phyloP scores from a whole-genome alignment of 2,113 vertebrate species.

The Carlito syrichta region DNA sequence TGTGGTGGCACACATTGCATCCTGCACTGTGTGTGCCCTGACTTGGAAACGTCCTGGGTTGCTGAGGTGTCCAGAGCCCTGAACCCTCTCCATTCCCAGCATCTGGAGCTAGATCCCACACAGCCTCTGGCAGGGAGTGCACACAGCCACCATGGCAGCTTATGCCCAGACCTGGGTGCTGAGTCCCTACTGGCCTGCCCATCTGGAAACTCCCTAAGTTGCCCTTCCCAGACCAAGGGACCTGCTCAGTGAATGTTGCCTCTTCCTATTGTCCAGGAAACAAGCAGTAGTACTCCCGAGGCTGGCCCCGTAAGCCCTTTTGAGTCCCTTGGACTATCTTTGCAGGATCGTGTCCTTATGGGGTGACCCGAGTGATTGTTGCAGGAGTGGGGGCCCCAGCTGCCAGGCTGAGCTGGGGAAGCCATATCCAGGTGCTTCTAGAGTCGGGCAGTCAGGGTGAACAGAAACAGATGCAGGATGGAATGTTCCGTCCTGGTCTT shows the following conservation, averaged over 20 bases:
- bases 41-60: not conserved
- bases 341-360: fast-evolving
- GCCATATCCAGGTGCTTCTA: too few species aligned
- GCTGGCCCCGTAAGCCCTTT: too few species aligned
- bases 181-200: too few species aligned
- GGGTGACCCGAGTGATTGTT: not conserved
- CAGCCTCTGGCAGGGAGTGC: not conserved
- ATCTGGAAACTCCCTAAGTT: not conserved
- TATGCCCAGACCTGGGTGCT: too few species aligned
- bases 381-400: not conserved
- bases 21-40: not conserved
- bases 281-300: too few species aligned
- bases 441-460: not conserved
- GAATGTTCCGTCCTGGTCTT: not conserved
- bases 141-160: not conserved
- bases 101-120: not conserved
- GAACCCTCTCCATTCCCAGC: not conserved
- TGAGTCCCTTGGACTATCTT: not conserved
- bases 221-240: too few species aligned
- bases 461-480: not conserved
- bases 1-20: not conserved
- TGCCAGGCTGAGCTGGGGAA: not conserved
- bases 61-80: not conserved
- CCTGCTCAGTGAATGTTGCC: not conserved
- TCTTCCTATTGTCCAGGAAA: not conserved